These are phyloP conservation scores for Cataglyphis hispanica DNA, from an alignment of 1,140 invertebrate species.

Conservation along the genomic window DNA sequence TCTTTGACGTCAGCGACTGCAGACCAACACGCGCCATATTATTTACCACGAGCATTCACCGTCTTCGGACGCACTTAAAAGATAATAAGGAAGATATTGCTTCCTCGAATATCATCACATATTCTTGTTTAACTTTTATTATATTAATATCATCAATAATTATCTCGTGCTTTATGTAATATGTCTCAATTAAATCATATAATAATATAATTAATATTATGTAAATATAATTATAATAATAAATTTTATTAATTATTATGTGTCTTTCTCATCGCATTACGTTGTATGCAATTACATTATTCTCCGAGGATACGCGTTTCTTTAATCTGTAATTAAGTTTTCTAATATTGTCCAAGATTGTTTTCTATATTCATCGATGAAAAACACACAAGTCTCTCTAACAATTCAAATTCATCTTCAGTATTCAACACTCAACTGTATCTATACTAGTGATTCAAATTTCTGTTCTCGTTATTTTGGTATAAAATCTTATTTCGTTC, in stretches of 20 bases:
- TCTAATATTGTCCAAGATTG: not conserved
- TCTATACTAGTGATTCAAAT: not conserved
- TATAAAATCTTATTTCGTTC: not conserved
- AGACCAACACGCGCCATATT: conserved; percentile 68
- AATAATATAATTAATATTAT: conserved; percentile 23
- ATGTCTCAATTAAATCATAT: not conserved
- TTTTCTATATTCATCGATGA: not conserved
- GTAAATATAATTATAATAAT: conserved; percentile 14
- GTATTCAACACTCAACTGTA: not conserved
- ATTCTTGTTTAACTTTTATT: not conserved
- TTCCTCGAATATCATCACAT: not conserved
- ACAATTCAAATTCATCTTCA: not conserved
- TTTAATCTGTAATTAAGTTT: not conserved
- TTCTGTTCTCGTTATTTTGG: not conserved
- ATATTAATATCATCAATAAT: not conserved
- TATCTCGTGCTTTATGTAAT: not conserved
- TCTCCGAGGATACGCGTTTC: not conserved
- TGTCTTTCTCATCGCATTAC: not conserved
- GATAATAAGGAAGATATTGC: not conserved
- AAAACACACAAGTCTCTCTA: not conserved
- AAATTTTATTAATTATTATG: conserved; percentile 29
- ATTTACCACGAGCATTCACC: conserved; percentile 57
- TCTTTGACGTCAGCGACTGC: conserved; percentile 71
- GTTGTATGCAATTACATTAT: not conserved
- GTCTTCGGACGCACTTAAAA: not conserved